Percentiles rank a stretch among this genome's conserved stretches.
These are phyloP conservation scores for Troilus luridus DNA, from an alignment of 2,888 invertebrate genomes.

Conservation along the genomic window DNA sequence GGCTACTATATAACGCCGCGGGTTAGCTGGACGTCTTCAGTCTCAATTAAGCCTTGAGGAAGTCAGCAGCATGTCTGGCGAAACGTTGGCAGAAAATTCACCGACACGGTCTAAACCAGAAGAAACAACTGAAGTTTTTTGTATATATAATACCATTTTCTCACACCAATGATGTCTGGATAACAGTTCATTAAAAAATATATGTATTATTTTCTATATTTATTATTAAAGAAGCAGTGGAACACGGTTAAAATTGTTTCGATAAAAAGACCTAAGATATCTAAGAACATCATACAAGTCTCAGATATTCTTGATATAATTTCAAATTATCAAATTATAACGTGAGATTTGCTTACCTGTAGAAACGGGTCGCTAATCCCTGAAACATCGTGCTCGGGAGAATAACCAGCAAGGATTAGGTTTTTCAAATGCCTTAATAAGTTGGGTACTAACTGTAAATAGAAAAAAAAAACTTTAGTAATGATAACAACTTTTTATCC, in stretches of 20 bases:
- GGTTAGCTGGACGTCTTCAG: too few species aligned
- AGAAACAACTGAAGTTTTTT: too few species aligned
- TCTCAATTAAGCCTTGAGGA: too few species aligned
- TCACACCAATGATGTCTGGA: too few species aligned
- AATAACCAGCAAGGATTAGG: slow-evolving; percentile 97
- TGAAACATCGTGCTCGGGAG: slow-evolving; percentile 99
- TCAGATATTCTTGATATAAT: background rate
- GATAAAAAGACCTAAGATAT: background rate
- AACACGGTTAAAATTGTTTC: background rate
- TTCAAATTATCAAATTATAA: background rate
- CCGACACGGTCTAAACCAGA: too few species aligned
- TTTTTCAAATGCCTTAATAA: slow-evolving; percentile 98
- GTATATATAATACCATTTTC: too few species aligned
- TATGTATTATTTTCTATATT: too few species aligned
- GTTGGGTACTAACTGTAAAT: slow-evolving; percentile 95
- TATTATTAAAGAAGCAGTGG: background rate
- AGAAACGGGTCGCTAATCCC: slow-evolving; percentile 99
- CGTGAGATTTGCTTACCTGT: slow-evolving; percentile 77
- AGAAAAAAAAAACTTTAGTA: slow-evolving; percentile 64
- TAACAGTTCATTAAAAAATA: too few species aligned
- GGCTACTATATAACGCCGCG: too few species aligned
- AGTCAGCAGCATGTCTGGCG: too few species aligned
- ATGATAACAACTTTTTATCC: background rate
- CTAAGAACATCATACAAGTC: background rate
- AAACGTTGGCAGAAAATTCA: too few species aligned